A percentile compares a stretch with the other conserved stretches of the same genome.
Evolutionary conservation across 1,140 invertebrate species (phyloP).

Genomic region (Drosophila punjabiensis): DNA sequence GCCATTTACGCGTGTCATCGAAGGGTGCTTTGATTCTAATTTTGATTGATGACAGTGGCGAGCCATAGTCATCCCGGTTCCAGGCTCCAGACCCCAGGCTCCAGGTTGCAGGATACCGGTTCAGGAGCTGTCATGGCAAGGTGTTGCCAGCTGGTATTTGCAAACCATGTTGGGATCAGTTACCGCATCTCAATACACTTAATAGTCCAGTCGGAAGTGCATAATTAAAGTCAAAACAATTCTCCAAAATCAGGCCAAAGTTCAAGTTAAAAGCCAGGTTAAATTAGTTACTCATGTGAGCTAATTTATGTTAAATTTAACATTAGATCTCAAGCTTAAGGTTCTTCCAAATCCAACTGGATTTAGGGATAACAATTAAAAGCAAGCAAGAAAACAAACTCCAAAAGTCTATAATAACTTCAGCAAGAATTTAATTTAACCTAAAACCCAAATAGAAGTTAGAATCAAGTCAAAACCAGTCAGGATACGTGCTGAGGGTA

Average conservation of each 20-base stretch:
- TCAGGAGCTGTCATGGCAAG: not conserved
- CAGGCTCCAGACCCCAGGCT: not conserved
- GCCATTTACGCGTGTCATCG: constrained; percentile 54
- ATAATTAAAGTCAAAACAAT: not conserved
- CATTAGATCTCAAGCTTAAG: not conserved
- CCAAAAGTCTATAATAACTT: not conserved
- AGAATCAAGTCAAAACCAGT: not conserved
- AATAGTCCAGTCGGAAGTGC: not conserved
- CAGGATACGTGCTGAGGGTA: not conserved
- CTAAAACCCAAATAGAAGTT: not conserved
- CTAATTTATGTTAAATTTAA: not conserved
- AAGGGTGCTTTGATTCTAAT: constrained; percentile 68
- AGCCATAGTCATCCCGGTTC: not conserved
- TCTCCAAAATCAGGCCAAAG: not conserved
- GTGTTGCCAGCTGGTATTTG: not conserved
- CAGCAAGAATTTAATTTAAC: not conserved
- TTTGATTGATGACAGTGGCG: constrained; percentile 70
- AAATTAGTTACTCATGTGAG: too few relatives aligned
- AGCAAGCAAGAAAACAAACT: not conserved
- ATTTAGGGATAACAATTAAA: not conserved
- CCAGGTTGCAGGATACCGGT: not conserved
- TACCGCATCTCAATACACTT: not conserved
- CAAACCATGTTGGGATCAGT: not conserved
- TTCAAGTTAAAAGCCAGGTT: too few relatives aligned
- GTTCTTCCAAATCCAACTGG: not conserved